phyloP scores from a whole-genome alignment of 2,797 vertebrate genomes.

The Oreortyx pictus region DNA sequence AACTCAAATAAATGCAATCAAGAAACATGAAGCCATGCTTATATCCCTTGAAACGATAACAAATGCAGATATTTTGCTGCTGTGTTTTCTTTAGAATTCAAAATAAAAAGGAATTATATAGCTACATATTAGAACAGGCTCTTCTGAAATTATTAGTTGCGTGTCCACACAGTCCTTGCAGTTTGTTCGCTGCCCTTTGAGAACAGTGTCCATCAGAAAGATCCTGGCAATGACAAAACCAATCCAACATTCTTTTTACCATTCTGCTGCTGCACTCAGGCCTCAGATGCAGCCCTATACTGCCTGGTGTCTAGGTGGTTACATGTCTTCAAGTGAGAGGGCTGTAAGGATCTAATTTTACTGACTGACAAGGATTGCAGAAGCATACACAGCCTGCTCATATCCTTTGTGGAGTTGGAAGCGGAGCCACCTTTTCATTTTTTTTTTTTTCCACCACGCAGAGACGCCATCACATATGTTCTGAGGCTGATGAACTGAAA shows the following conservation, averaged over 20 bases:
- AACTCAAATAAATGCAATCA: not conserved
- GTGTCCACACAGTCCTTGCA: not conserved
- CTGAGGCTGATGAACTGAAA: conserved; percentile 48
- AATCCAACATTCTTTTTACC: not conserved
- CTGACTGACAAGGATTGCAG: conserved; percentile 63
- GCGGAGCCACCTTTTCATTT: conserved; percentile 36
- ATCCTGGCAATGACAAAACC: not conserved
- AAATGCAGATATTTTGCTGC: not conserved
- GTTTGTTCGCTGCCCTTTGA: not conserved
- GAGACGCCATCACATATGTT: conserved; percentile 72
- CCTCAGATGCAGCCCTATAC: not conserved
- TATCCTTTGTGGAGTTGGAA: conserved; percentile 68
- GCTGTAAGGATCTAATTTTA: conserved; percentile 75
- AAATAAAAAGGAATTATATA: not conserved
- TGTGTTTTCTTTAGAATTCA: conserved; percentile 23
- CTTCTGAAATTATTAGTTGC: no score
- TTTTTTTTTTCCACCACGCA: not conserved
- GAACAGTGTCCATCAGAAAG: conserved; percentile 14
- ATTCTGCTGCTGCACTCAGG: not conserved
- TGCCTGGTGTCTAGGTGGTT: conserved; percentile 52
- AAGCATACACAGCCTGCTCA: conserved; percentile 66
- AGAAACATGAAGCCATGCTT: conserved; percentile 38
- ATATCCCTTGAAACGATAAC: conserved; percentile 43
- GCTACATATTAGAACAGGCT: not conserved
- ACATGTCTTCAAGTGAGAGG: conserved; percentile 32